Evolutionary conservation across 2,113 vertebrate genomes (phyloP).

Genomic region (Lycaon pictus): DNA sequence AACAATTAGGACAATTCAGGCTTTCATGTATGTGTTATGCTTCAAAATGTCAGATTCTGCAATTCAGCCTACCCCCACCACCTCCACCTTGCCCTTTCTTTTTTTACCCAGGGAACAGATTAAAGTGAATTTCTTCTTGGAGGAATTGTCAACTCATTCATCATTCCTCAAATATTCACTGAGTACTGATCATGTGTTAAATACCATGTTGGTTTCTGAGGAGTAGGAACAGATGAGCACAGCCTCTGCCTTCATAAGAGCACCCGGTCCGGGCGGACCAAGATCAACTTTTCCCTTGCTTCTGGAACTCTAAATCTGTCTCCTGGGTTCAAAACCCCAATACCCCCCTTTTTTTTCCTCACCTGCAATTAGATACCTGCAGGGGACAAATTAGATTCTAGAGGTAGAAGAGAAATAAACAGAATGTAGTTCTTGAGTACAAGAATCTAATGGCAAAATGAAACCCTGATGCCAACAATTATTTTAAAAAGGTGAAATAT

Average conservation of each 20-base stretch:
- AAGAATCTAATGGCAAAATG: neutral
- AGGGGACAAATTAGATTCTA: neutral
- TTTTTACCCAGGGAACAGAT: neutral
- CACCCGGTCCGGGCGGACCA: fast-evolving
- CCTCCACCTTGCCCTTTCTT: neutral
- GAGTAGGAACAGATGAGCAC: neutral
- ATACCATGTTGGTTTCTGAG: neutral
- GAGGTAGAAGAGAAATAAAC: neutral
- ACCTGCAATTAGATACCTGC: neutral
- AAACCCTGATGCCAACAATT: neutral
- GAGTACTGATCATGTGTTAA: neutral
- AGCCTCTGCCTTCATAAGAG: neutral
- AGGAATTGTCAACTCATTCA: neutral
- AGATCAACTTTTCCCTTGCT: neutral
- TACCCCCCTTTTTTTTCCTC: too few species aligned
- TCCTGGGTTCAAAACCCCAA: neutral
- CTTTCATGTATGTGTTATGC: neutral
- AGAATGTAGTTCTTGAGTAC: neutral
- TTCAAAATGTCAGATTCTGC: neutral
- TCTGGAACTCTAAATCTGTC: neutral
- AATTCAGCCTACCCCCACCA: too few species aligned
- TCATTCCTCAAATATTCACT: neutral
- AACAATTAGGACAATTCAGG: neutral
- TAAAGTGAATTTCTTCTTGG: neutral
- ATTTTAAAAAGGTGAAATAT: neutral